Conservation (phyloP, 2,113 vertebrate species). For the Athene cunicularia region DNA sequence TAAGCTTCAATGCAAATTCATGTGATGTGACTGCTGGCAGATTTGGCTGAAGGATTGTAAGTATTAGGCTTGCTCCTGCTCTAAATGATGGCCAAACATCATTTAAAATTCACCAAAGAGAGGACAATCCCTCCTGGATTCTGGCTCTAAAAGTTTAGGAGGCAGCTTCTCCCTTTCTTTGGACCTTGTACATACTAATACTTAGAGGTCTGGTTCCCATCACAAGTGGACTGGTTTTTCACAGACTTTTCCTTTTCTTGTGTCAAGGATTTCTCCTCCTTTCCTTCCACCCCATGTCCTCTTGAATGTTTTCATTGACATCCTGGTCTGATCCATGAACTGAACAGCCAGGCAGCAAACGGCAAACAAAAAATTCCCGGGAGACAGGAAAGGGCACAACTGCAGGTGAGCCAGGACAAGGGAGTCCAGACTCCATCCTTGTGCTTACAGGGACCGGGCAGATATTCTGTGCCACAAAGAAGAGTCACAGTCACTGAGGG, state of each 20-base stretch:
- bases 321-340: not conserved
- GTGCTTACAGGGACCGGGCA: not conserved
- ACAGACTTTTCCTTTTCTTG: not conserved
- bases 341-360: not conserved
- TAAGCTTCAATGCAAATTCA: slow-evolving; percentile 13
- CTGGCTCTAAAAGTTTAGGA: not conserved
- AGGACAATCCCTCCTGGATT: not conserved
- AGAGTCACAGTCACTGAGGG: not conserved
- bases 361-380: not conserved
- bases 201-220: not conserved
- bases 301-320: not conserved
- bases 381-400: not conserved
- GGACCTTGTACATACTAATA: not conserved
- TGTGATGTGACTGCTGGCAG: slow-evolving; percentile 17
- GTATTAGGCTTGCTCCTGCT: not conserved
- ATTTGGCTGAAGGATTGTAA: not conserved
- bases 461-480: not conserved
- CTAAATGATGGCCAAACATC: not conserved
- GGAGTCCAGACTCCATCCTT: not conserved
- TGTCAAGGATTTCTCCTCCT: not conserved
- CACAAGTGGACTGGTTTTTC: not conserved
- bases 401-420: not conserved
- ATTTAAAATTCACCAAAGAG: not conserved
- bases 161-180: not conserved
- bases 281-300: not conserved